Evolutionary conservation across 2,888 invertebrate species (phyloP).

Genomic region (Idaea straminata): DNA sequence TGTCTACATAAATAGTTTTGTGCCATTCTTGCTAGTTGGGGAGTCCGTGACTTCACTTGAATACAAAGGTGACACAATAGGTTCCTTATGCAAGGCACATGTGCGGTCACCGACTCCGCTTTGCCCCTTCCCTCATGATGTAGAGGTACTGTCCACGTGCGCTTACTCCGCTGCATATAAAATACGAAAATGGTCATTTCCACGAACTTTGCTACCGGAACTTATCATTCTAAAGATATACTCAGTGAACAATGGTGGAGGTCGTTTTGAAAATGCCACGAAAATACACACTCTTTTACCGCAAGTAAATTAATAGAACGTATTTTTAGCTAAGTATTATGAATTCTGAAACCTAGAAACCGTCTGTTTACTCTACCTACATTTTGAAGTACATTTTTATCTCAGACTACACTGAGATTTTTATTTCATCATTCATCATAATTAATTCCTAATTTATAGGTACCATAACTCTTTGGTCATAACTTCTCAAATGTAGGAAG

Average conservation of each 20-base stretch:
- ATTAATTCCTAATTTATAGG: not conserved
- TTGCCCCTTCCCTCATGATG: constrained; percentile 30
- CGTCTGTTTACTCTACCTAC: too few relatives aligned
- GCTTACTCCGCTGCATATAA: constrained; percentile 48
- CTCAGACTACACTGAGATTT: too few relatives aligned
- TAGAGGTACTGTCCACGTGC: constrained; percentile 48
- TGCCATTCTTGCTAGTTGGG: constrained; percentile 67
- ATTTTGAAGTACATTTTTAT: too few relatives aligned
- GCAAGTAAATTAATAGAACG: not conserved
- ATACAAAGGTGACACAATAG: constrained; percentile 64
- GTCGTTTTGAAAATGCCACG: not conserved
- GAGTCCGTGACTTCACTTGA: constrained; percentile 61
- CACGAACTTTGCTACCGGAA: constrained; percentile 63
- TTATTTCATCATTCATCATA: too few relatives aligned
- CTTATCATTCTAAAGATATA: constrained; percentile 35
- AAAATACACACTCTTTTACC: not conserved
- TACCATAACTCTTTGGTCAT: not conserved
- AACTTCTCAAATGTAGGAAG: not conserved
- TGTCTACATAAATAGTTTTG: constrained; percentile 71
- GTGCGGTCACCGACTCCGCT: constrained; percentile 67
- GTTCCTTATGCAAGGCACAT: constrained; percentile 66
- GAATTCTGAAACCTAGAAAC: too few relatives aligned
- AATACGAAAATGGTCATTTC: constrained; percentile 72
- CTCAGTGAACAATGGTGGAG: constrained; percentile 17
- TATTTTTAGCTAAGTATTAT: too few relatives aligned